These are phyloP conservation scores for Cepaea nemoralis DNA, from an alignment of 1,140 invertebrate genomes.

Conservation along the genomic window DNA sequence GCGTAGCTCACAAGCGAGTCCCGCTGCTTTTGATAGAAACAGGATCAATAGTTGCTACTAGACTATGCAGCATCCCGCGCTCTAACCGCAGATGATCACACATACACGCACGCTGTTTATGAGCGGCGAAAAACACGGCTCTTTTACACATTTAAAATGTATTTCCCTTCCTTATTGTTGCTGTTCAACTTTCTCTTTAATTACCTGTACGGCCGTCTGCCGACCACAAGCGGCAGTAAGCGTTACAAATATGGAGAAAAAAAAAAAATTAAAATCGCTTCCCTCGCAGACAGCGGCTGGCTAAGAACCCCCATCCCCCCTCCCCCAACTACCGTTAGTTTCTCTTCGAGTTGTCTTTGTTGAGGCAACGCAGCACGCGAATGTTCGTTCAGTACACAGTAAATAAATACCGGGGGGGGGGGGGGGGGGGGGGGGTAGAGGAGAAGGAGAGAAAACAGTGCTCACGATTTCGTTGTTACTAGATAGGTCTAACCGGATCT, in stretches of 20 bases:
- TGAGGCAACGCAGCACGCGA: too few species aligned
- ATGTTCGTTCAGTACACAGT: too few species aligned
- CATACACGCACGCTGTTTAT: not conserved
- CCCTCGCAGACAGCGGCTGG: not conserved
- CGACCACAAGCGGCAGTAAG: not conserved
- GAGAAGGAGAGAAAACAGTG: too few species aligned
- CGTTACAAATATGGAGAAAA: not conserved
- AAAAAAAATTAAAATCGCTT: not conserved
- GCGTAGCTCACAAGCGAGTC: not conserved
- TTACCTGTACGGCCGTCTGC: not conserved
- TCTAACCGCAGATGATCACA: not conserved
- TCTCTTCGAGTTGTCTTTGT: too few species aligned
- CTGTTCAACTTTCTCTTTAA: not conserved
- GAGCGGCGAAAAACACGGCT: not conserved
- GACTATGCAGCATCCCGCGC: not conserved
- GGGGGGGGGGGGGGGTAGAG: too few species aligned
- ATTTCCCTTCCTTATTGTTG: not conserved
- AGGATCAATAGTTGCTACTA: not conserved
- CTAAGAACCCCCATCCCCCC: not conserved
- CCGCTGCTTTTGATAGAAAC: not conserved
- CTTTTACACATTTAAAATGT: not conserved
- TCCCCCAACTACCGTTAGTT: not conserved
- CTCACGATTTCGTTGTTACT: too few species aligned
- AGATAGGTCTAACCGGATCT: too few species aligned
- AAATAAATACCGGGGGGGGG: too few species aligned